Evolutionary conservation across 2,113 vertebrate genomes (phyloP), one percentile per base, ranked within the genome.

Genomic region (Oplegnathus fasciatus): DNA sequence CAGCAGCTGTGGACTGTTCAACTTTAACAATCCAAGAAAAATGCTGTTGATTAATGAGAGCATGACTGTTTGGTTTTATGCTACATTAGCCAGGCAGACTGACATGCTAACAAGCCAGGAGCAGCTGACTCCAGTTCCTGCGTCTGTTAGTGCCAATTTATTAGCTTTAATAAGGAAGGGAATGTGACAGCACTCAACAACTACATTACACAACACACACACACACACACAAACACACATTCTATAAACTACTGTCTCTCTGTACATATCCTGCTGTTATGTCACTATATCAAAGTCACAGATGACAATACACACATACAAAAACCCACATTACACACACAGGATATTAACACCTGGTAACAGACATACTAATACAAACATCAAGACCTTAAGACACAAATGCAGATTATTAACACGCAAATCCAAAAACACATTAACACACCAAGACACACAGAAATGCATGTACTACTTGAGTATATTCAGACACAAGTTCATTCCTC

Each of bases 1-100:
- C 34, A 37, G 6, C 22, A 42, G 48, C 52, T 32, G 37, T 60
- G 28, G 20, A 24, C 37, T 60, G n/a, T 40, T 40, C 24, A 14
- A 46, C 17, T 22, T 55, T 34, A 30, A 74, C 22, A 37, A 60
- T 40, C 15, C 50, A 42, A 75, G 54, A 50, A 37, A 84, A 71
- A 52, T 13, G 10, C 62, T 69, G 62, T 32, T 42, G 55, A 88
- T 61, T 60, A 65, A 85, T 73, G 62, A 74, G 48, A n/a, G 50
- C 73, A 64, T 17, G 15, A 40, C 64, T 80, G 71, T 15, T 60
- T 24, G n/a, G 37, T 46, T 78, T 68, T 11, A 37, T 57, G 68
- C 68, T 85, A 57, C 74, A 82, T 85, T 82, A 75, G 44, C 30
- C 60, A 24, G 17, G 15, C 32, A 52, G 78, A 71, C 82, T 81